Evolutionary conservation across 2,797 vertebrate genomes (phyloP).

Genomic region (Micrastur ruficollis): DNA sequence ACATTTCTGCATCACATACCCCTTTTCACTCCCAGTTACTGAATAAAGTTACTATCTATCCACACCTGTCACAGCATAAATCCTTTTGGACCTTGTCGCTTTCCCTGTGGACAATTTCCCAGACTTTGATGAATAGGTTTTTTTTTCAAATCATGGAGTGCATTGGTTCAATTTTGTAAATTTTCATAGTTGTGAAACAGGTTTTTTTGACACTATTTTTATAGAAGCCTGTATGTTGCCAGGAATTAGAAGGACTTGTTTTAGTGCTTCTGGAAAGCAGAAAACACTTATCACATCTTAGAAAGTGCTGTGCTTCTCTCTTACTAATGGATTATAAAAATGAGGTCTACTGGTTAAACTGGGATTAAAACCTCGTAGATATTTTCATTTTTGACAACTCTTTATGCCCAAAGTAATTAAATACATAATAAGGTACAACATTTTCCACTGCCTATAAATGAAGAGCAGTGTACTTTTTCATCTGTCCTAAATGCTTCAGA

Average conservation of each 20-base stretch:
- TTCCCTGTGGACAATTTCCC: not conserved
- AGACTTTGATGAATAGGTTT: not conserved
- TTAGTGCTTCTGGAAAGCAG: not conserved
- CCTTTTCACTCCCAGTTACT: not conserved
- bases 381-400: not conserved
- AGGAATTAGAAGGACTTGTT: not conserved
- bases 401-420: not conserved
- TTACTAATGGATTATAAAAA: not conserved
- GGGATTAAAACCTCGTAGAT: not conserved
- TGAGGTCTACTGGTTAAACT: not conserved
- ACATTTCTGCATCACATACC: fast-evolving
- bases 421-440: not conserved
- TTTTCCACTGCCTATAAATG: not conserved
- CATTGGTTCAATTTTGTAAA: not conserved
- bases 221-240: not conserved
- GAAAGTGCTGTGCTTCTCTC: not conserved
- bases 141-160: not conserved
- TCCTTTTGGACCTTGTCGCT: not conserved
- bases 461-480: not conserved
- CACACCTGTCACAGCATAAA: not conserved
- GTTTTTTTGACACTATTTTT: not conserved
- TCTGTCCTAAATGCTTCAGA: not conserved
- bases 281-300: not conserved
- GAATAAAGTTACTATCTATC: not conserved
- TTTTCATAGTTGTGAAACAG: not conserved